phyloP scores from a whole-genome alignment of 2,113 vertebrate genomes.

The Suncus etruscus region DNA sequence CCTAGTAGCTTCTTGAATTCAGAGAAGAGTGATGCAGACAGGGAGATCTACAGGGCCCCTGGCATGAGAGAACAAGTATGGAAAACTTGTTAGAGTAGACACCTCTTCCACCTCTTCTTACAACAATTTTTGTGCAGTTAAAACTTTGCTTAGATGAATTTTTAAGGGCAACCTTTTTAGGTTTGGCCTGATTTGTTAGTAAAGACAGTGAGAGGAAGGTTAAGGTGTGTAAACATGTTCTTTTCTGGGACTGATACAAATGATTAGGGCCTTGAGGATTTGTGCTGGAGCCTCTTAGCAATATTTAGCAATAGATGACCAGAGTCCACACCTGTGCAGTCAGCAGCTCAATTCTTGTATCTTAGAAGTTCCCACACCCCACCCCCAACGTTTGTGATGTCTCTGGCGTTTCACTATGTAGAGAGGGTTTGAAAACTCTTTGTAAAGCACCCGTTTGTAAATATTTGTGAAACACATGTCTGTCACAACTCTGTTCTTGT shows the following conservation, averaged over 20 bases:
- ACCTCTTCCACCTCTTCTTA: background rate
- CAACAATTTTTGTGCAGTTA: background rate
- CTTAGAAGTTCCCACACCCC: background rate
- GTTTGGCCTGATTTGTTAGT: constrained; percentile 16
- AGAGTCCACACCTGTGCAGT: background rate
- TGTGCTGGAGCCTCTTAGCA: background rate
- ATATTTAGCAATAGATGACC: background rate
- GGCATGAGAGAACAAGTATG: background rate
- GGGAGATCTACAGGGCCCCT: background rate
- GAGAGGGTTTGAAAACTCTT: constrained; percentile 12
- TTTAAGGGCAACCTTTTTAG: constrained; percentile 14
- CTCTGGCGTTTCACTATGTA: background rate
- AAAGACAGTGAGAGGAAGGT: constrained; percentile 6
- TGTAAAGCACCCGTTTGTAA: constrained; percentile 13
- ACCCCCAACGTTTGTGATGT: background rate
- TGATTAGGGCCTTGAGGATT: background rate
- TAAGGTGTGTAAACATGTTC: background rate
- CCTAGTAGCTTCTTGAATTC: constrained; percentile 18
- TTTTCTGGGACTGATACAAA: constrained; percentile 27
- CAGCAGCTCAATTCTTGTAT: background rate
- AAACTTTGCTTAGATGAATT: constrained; percentile 26
- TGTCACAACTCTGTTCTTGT: background rate
- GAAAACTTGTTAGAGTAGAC: background rate
- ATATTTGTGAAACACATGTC: constrained; percentile 5
- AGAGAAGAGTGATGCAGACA: background rate